Conservation (phyloP, 2,888 invertebrate genomes). For the Leptogaster cylindrica region DNA sequence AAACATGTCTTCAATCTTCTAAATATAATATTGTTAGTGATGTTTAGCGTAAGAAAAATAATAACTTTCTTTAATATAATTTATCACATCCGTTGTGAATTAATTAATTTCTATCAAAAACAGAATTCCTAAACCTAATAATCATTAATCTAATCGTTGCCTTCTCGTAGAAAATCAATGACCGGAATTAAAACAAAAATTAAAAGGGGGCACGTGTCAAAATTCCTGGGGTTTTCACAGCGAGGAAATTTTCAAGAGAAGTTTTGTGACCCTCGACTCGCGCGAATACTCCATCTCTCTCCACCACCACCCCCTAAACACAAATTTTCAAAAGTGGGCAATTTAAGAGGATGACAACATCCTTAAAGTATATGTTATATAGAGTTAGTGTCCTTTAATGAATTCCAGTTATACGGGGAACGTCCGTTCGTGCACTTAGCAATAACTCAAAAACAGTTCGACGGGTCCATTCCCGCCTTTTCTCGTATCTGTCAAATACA, state of each 20-base stretch:
- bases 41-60: no score
- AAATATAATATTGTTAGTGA: no score
- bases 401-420: slow-evolving; percentile 20
- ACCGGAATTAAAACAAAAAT: slow-evolving; percentile 54
- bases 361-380: slow-evolving; percentile 27
- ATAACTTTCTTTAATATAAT: no score
- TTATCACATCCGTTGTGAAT: slow-evolving; percentile 18
- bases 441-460: slow-evolving; percentile 60
- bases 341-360: slow-evolving; percentile 37
- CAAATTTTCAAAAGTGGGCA: slow-evolving; percentile 16
- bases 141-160: slow-evolving; percentile 63
- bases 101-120: slow-evolving; percentile 51
- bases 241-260: slow-evolving; percentile 1
- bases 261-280: slow-evolving; percentile 7
- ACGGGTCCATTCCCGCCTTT: slow-evolving; percentile 55
- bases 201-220: slow-evolving; percentile 46
- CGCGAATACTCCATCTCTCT: not conserved
- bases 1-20: no score
- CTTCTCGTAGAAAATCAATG: slow-evolving; percentile 55
- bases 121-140: slow-evolving; percentile 55
- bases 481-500: slow-evolving; percentile 57
- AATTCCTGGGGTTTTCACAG: slow-evolving; percentile 23
- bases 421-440: slow-evolving; percentile 42
- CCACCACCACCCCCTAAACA: not conserved
- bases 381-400: slow-evolving; percentile 31